Conservation (phyloP, 2,888 invertebrate genomes). For the Selenia dentaria region DNA sequence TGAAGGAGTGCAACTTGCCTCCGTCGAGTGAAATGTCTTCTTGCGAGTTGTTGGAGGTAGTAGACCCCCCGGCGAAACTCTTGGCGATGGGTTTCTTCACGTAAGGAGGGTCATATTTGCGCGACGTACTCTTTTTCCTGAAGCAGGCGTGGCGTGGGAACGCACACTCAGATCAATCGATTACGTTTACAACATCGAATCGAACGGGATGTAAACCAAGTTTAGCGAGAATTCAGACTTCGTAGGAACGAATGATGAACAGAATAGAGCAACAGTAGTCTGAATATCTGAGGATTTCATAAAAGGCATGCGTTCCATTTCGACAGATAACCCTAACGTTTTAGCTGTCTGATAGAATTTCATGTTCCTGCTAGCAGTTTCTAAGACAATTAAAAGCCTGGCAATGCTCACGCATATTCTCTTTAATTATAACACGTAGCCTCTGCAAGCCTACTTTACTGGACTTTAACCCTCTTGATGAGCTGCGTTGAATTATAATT, state of each 20-base stretch:
- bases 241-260: conserved; percentile 34
- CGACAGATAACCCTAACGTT: conserved; percentile 1
- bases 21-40: conserved; percentile 92
- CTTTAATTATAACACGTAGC: not conserved
- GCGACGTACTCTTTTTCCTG: conserved; percentile 95
- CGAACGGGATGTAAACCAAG: conserved; percentile 58
- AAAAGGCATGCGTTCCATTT: not conserved
- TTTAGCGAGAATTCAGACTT: conserved; percentile 34
- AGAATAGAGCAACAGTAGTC: conserved; percentile 1
- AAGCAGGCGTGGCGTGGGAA: conserved; percentile 82
- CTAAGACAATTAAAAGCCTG: conserved; percentile 8
- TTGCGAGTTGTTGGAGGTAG: conserved; percentile 90
- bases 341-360: conserved; percentile 5
- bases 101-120: conserved; percentile 95
- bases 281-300: conserved; percentile 18
- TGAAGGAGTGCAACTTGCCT: conserved; percentile 93
- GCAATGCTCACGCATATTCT: not conserved
- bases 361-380: conserved; percentile 3
- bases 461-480: not conserved
- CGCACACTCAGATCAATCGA: conserved; percentile 84
- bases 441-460: not conserved
- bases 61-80: conserved; percentile 87
- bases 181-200: conserved; percentile 73
- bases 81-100: conserved; percentile 92
- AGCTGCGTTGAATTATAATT: conserved; percentile 3